Conservation (phyloP, 2,113 vertebrate species). For the Cynocephalus volans region DNA sequence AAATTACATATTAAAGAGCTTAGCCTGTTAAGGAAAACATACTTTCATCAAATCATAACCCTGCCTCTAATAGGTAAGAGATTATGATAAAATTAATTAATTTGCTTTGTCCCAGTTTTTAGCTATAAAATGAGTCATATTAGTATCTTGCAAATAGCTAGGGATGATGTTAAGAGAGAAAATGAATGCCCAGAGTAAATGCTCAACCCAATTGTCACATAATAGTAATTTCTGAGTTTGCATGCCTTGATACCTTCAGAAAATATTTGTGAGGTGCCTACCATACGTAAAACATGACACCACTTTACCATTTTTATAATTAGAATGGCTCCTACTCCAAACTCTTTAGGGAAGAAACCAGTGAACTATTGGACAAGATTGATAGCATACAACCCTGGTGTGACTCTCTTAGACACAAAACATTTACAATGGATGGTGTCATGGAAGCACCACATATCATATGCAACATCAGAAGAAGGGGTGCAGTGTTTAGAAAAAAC, state of each 20-base stretch:
- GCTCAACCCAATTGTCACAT: not conserved
- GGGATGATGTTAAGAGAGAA: not conserved
- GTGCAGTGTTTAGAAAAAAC: not conserved
- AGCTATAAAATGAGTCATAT: conserved; percentile 42
- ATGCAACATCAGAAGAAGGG: not conserved
- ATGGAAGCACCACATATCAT: not conserved
- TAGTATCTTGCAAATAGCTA: not conserved
- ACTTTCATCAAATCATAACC: not conserved
- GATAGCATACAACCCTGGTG: not conserved
- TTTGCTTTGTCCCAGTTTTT: not conserved
- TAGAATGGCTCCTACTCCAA: not conserved
- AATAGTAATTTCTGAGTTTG: not conserved
- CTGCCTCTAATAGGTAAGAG: not conserved
- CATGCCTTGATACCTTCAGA: not conserved
- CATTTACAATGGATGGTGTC: not conserved
- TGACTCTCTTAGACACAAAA: not conserved
- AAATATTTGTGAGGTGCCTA: not conserved
- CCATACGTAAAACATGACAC: not conserved
- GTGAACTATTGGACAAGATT: not conserved
- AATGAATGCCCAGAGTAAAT: conserved; percentile 18
- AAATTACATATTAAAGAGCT: not conserved
- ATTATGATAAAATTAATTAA: not conserved
- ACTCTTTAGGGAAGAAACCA: not conserved
- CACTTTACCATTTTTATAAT: not conserved
- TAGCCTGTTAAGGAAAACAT: not conserved